Conservation (phyloP, 2,888 invertebrate species). For the Cantharis rufa region DNA sequence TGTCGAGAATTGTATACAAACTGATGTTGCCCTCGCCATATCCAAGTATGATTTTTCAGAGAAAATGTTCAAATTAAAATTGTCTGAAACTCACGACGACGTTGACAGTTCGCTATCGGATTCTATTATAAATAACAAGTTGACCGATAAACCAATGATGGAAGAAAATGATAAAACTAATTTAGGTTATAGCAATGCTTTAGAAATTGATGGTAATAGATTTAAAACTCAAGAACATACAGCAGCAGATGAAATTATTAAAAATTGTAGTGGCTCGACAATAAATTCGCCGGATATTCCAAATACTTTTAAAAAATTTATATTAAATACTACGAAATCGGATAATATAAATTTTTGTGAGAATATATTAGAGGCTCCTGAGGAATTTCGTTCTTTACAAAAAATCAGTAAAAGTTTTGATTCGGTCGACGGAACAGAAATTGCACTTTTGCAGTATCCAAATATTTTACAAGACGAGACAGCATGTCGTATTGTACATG, state of each 20-base stretch:
- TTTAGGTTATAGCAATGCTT: constrained; percentile 7
- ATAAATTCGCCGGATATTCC: neutral
- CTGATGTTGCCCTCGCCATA: constrained; percentile 12
- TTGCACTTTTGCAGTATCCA: neutral
- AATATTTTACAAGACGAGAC: constrained; percentile 3
- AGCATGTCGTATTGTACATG: constrained; percentile 5
- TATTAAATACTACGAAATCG: neutral
- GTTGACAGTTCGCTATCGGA: constrained; percentile 6
- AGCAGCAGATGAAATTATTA: neutral
- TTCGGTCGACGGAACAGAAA: neutral
- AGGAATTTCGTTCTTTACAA: constrained; percentile 37
- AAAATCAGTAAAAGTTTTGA: neutral
- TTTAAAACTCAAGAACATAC: constrained; percentile 1
- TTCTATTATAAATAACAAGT: constrained; percentile 5
- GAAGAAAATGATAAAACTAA: constrained; percentile 11
- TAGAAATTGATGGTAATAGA: constrained; percentile 8
- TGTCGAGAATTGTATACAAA: constrained; percentile 9
- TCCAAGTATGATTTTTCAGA: constrained; percentile 3
- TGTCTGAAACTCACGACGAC: neutral
- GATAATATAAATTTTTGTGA: neutral
- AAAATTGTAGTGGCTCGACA: neutral
- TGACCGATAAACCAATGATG: neutral
- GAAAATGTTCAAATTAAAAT: neutral
- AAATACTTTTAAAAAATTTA: neutral
- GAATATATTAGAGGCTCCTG: constrained; percentile 42